Evolutionary conservation across 1,140 invertebrate species (phyloP).

Genomic region (Druon quercuslanigerum): DNA sequence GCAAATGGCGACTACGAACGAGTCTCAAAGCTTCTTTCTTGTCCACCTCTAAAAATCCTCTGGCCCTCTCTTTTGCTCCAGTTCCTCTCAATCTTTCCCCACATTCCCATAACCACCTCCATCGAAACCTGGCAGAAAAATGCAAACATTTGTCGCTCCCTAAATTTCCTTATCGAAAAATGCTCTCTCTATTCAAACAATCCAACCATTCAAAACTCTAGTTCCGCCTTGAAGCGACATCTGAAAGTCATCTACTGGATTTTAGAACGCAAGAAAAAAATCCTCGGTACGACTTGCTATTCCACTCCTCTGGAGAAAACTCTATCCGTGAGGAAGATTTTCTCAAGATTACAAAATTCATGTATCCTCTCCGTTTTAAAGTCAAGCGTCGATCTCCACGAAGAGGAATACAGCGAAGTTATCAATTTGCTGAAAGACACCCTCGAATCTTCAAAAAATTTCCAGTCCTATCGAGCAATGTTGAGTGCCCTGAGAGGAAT

Average conservation of each 20-base stretch:
- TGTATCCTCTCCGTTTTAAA: conserved; percentile 59
- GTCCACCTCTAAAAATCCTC: conserved; percentile 50
- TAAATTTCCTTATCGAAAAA: conserved; percentile 59
- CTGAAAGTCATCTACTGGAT: conserved; percentile 61
- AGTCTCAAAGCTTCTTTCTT: conserved; percentile 54
- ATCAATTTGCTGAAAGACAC: conserved; percentile 51
- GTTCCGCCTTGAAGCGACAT: conserved; percentile 48
- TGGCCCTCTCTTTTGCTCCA: conserved; percentile 62
- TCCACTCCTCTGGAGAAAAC: conserved; percentile 32
- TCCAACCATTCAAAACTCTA: conserved; percentile 47
- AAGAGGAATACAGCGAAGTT: conserved; percentile 55
- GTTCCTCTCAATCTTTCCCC: conserved; percentile 48
- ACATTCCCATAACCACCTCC: conserved; percentile 34
- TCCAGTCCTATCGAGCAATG: conserved; percentile 59
- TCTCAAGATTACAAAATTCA: conserved; percentile 53
- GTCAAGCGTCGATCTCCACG: conserved; percentile 59
- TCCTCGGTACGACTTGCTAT: not conserved
- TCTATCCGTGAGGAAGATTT: conserved; percentile 53
- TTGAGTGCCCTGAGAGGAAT: conserved; percentile 61
- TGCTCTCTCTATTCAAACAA: conserved; percentile 50
- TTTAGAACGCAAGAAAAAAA: conserved; percentile 44
- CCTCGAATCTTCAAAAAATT: conserved; percentile 46
- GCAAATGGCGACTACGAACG: conserved; percentile 52
- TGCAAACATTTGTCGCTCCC: conserved; percentile 45
- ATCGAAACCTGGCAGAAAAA: conserved; percentile 45